These are phyloP conservation scores for Gymnobelideus leadbeateri DNA, from an alignment of 2,113 vertebrate species.

Conservation along the genomic window DNA sequence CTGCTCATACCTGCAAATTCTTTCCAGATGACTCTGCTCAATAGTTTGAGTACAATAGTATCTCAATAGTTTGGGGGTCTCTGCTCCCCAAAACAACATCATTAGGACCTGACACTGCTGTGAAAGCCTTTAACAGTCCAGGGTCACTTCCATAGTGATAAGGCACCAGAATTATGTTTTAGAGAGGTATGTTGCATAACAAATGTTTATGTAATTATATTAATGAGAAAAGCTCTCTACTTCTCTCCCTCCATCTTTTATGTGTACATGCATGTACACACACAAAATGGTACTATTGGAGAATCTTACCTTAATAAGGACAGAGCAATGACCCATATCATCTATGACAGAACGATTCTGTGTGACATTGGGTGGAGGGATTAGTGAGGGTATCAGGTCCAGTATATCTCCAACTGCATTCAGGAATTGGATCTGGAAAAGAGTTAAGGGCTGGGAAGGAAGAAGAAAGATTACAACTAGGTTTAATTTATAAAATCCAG, in stretches of 20 bases:
- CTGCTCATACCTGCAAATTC: too few relatives aligned
- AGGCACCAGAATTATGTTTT: not conserved
- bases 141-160: not conserved
- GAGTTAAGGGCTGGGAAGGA: constrained; percentile 87
- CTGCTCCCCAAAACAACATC: too few relatives aligned
- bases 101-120: not conserved
- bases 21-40: too few relatives aligned
- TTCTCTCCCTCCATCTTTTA: not conserved
- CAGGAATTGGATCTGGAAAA: constrained; percentile 90
- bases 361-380: constrained; percentile 63
- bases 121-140: not conserved
- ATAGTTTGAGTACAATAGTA: too few relatives aligned
- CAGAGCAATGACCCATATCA: constrained; percentile 95
- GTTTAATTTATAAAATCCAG: not conserved
- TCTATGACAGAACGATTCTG: constrained; percentile 74
- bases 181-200: not conserved
- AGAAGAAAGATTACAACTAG: constrained; percentile 10
- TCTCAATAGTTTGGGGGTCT: too few relatives aligned
- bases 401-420: constrained; percentile 91
- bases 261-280: not conserved
- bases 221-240: not conserved
- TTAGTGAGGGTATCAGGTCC: constrained; percentile 92
- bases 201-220: not conserved
- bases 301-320: constrained; percentile 92
- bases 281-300: not conserved